Base-by-base conservation (phyloP, 1,140 invertebrate genomes). In the Rhyzopertha dominica region DNA sequence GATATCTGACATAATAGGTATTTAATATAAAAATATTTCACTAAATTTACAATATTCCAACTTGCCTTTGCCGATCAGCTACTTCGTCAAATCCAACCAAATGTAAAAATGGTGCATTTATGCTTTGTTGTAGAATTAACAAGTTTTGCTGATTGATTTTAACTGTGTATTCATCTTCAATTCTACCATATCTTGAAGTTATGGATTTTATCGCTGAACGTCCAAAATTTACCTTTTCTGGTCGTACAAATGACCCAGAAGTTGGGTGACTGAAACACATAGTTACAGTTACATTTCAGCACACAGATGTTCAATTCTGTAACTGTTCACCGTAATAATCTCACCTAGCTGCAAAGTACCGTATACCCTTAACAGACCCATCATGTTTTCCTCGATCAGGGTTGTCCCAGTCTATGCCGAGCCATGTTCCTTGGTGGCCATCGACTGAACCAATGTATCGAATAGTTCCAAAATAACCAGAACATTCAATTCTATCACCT, bases 321-420 rank as follows among this genome's bases (percentile, higher is more conserved):
- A 14, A 34, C 4, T 5, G 12, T 25, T 38, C 7, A 39, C 17
- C 16, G 22, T 23, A 19, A 13, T 13, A 16, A 13, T 54, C 42
- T 67, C 72, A 86, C 79, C 75, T 78, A 2, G 90, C 82, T 60
- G 78, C 75, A 65, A 95, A 96, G 68, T 95, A 96, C 54, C 79
- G 74, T 30, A 80, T 69, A 31, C 82, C 85, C 53, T 92, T 78
- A 41, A 93, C 77, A 22, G 74, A 79, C 1, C 93, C 93, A 77
- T 92, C 80, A 62, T 98, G 93, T 67, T 94, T 95, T 8, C 93
- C 93, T 58, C 92, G 74, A 18, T 68, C 65, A 2, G 79, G 73
- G 65, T 94, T 82, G 71, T 97, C 93, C 93, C 93, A 97, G 62
- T 96, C 93, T 12, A 96, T 77, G 1, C 94, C 93, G 45, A 90